These are phyloP conservation scores for Trachelipus rathkii DNA, from an alignment of 1,140 invertebrate genomes.

Conservation along the genomic window DNA sequence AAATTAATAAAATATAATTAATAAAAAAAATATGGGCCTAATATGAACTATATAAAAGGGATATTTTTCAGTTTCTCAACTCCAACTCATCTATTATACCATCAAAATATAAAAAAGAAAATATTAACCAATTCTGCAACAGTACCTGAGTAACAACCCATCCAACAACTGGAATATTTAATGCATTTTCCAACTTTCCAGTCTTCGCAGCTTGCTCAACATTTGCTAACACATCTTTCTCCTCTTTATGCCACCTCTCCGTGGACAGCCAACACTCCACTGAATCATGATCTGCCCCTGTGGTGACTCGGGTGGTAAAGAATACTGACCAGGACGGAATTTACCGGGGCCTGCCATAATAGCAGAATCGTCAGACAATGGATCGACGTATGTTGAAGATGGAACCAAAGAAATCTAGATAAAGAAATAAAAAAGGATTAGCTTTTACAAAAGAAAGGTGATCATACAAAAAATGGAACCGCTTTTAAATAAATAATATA, in stretches of 20 bases:
- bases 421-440: not conserved
- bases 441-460: not conserved
- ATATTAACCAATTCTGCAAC: no score
- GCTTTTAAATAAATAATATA: not conserved
- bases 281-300: slow-evolving; percentile 55
- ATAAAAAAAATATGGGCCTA: no score
- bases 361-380: slow-evolving; percentile 52
- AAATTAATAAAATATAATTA: no score
- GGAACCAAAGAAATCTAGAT: slow-evolving; percentile 25
- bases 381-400: slow-evolving; percentile 45
- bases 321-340: slow-evolving; percentile 52
- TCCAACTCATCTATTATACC: no score
- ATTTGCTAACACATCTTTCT: slow-evolving; percentile 57
- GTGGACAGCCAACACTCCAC: slow-evolving; percentile 63
- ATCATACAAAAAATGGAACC: no score
- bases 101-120: no score
- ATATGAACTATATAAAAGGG: no score
- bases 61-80: no score
- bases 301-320: slow-evolving; percentile 51
- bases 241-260: slow-evolving; percentile 59
- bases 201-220: slow-evolving; percentile 60
- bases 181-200: slow-evolving; percentile 59
- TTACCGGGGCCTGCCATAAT: slow-evolving; percentile 61
- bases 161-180: slow-evolving; percentile 61
- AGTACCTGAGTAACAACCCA: slow-evolving; percentile 60